Base-by-base conservation (phyloP, 2,113 vertebrate genomes). In the Cephalopterus ornatus region DNA sequence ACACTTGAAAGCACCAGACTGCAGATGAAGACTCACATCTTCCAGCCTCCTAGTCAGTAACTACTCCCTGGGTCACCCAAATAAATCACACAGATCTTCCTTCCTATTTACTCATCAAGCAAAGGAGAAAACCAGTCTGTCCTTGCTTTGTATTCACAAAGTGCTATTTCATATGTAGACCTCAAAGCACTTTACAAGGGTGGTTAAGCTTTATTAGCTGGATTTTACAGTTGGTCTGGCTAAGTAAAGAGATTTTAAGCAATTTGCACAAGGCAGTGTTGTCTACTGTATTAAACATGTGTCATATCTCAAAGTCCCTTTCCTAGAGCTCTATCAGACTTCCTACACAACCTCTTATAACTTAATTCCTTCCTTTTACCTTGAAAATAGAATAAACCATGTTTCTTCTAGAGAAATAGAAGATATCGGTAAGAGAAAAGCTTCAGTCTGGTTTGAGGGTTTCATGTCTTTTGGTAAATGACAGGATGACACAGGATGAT, bases 171-270 rank as follows among this genome's bases (percentile, higher is more conserved):
- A 30, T 68, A 19, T 15, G 32, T 53, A 91, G 91, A 83, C 63
- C 74, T 90, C 63, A 74, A 78, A 92, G 75, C 82, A 81, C 80
- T 97, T 95, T 77, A 63, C 68, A 96, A 93, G 92, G 88, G 58
- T 94, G 85, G 93, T 93, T 95, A 96, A 90, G 59, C 66, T 95
- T 95, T 94, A 95, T 97, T 93, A 94, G 88, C 26, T 85, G 53
- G 56, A 95, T 95, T 97, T 97, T 94, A 95, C 93, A 97, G 66
- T 52, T 94, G 83, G 88, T 68, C 94, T 96, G 76, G 41, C 88
- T 95, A 95, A 94, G 85, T 80, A 97, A 95, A 97, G 89, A 89
- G 33, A 94, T 93, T 91, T 92, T 50, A 92, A 89, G 50, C 50
- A 42, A 82, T 91, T 87, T 92, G 62, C 93, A 95, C 8, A 5